Evolutionary conservation across 2,888 invertebrate species (phyloP).

Genomic region (Drosophila birchii): DNA sequence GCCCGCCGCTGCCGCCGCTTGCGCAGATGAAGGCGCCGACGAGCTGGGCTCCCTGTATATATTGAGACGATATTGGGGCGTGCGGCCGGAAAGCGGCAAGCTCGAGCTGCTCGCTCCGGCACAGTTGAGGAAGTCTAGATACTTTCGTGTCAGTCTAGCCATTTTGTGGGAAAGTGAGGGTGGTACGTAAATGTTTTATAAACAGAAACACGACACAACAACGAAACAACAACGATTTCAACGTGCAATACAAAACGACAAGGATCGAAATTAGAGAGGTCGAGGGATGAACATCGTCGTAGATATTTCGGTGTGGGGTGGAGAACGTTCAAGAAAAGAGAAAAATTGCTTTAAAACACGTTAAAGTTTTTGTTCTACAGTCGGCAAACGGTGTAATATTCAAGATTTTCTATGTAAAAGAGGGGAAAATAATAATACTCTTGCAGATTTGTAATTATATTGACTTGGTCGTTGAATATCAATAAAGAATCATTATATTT

Average conservation of each 20-base stretch:
- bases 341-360: slow-evolving; percentile 49
- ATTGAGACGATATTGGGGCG: slow-evolving; percentile 64
- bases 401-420: background rate
- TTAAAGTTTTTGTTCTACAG: slow-evolving; percentile 3
- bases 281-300: slow-evolving; percentile 60
- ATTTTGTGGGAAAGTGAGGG: slow-evolving; percentile 24
- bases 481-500: background rate
- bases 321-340: slow-evolving; percentile 70
- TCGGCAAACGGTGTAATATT: slow-evolving; percentile 2
- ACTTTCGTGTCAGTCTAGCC: slow-evolving; percentile 84
- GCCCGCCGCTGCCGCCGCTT: slow-evolving; percentile 65
- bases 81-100: slow-evolving; percentile 53
- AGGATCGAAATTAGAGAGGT: slow-evolving; percentile 37
- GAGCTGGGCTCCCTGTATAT: slow-evolving; percentile 58
- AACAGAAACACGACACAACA: slow-evolving; percentile 53
- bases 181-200: slow-evolving; percentile 53
- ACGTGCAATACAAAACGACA: slow-evolving; percentile 72
- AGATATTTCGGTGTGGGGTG: slow-evolving; percentile 36
- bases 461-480: background rate
- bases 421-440: background rate
- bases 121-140: slow-evolving; percentile 87
- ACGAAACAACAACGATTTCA: slow-evolving; percentile 46
- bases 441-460: background rate
- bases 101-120: slow-evolving; percentile 78
- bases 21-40: slow-evolving; percentile 49